These are phyloP conservation scores for Sinocyclocheilus anophthalmus DNA, from an alignment of 2,113 vertebrate species.

Conservation along the genomic window DNA sequence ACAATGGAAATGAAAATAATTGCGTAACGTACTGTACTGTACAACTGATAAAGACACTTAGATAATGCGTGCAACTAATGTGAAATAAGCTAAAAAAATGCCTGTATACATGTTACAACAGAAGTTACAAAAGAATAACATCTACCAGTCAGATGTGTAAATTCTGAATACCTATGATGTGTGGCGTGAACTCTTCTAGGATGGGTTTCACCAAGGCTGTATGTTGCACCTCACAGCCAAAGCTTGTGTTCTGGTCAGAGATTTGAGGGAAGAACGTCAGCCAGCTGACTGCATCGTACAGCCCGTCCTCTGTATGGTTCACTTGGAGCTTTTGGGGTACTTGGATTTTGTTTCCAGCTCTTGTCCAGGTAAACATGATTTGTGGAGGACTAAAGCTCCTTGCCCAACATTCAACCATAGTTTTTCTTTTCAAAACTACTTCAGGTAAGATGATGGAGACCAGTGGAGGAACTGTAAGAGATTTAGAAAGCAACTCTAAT, in stretches of 20 bases:
- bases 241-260: constrained; percentile 70
- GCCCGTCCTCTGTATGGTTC: constrained; percentile 62
- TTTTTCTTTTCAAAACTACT: constrained; percentile 66
- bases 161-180: constrained; percentile 64
- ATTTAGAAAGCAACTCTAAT: not conserved
- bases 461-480: constrained; percentile 60
- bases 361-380: constrained; percentile 74
- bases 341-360: constrained; percentile 59
- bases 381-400: constrained; percentile 71
- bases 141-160: no score
- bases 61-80: no score
- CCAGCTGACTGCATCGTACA: constrained; percentile 65
- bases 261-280: constrained; percentile 66
- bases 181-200: constrained; percentile 65
- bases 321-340: constrained; percentile 47
- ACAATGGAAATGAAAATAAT: no score
- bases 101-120: no score
- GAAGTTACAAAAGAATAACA: no score
- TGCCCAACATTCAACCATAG: constrained; percentile 66
- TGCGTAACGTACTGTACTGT: no score
- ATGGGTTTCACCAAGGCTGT: constrained; percentile 52
- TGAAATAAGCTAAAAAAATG: no score
- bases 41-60: no score
- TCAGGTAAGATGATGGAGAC: constrained; percentile 65
- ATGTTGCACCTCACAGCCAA: constrained; percentile 72